Percentiles rank a stretch among this genome's conserved stretches.
Conservation (phyloP, 2,888 invertebrate genomes). For the Lasioglossum villosulum region DNA sequence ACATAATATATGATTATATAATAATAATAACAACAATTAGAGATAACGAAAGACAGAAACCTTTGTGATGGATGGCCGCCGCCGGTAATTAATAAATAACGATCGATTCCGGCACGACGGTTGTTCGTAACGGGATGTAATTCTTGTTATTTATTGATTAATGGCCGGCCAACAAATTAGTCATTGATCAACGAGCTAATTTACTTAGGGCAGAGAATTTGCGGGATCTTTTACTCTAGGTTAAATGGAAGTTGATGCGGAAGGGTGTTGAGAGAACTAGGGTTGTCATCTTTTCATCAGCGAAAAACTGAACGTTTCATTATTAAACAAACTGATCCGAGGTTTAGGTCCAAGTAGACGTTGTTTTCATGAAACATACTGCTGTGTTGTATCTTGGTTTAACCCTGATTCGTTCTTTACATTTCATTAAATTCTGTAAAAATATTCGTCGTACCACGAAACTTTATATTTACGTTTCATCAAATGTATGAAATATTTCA, state of each 20-base stretch:
- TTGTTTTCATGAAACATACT: conserved; percentile 11
- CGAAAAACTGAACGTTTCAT: not conserved
- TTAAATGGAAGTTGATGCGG: conserved; percentile 20
- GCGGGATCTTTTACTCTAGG: conserved; percentile 37
- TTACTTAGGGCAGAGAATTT: conserved; percentile 54
- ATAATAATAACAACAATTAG: conserved; percentile 30
- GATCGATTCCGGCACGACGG: not conserved
- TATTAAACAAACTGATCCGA: not conserved
- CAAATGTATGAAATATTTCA: not conserved
- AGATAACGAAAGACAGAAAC: conserved; percentile 51
- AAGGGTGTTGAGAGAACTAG: not conserved
- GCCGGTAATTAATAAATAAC: conserved; percentile 28
- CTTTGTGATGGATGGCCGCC: conserved; percentile 54
- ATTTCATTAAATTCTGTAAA: not conserved
- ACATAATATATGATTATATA: conserved; percentile 47
- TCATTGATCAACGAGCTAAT: conserved; percentile 62
- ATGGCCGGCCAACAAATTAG: conserved; percentile 43
- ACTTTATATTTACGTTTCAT: not conserved
- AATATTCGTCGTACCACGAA: not conserved
- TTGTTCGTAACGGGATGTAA: not conserved
- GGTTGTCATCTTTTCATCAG: conserved; percentile 6
- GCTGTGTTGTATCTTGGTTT: not conserved
- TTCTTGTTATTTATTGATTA: conserved; percentile 42
- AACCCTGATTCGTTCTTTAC: not conserved
- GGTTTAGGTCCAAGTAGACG: not conserved